A percentile compares a stretch with the other conserved stretches of the same genome.
These are phyloP conservation scores for Theodoxus fluviatilis DNA, from an alignment of 2,888 invertebrate species.

Conservation along the genomic window DNA sequence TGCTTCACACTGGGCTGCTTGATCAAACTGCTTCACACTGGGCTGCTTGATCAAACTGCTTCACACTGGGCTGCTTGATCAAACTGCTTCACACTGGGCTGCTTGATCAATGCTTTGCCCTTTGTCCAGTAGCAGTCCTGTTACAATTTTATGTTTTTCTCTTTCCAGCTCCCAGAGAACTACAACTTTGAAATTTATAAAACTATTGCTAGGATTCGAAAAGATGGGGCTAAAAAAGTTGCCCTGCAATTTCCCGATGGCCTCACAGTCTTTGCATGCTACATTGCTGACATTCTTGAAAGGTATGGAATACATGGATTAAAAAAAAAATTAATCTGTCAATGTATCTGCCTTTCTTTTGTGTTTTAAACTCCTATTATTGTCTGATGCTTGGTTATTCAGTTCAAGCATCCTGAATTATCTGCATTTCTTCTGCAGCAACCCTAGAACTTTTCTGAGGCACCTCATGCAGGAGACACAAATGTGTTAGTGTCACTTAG, in stretches of 20 bases:
- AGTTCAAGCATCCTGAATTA: no score
- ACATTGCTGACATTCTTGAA: conserved; percentile 91
- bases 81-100: no score
- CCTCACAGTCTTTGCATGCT: conserved; percentile 87
- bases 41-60: no score
- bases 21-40: no score
- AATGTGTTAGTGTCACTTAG: no score
- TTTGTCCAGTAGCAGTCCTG: neutral
- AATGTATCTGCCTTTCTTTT: no score
- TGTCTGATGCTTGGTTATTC: neutral
- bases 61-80: no score
- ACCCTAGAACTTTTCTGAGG: no score
- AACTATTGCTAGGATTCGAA: conserved; percentile 93
- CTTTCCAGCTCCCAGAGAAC: conserved; percentile 79
- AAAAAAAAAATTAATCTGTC: neutral
- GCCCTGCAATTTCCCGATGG: conserved; percentile 97
- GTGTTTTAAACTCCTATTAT: neutral
- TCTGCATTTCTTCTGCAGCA: no score
- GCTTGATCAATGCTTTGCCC: no score
- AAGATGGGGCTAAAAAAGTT: conserved; percentile 83
- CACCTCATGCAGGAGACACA: no score
- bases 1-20: no score
- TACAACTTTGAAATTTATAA: conserved; percentile 98
- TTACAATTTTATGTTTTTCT: neutral
- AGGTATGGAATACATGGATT: conserved; percentile 48